Conservation (phyloP, 2,888 invertebrate genomes). For the Caenorhabditis afra region DNA sequence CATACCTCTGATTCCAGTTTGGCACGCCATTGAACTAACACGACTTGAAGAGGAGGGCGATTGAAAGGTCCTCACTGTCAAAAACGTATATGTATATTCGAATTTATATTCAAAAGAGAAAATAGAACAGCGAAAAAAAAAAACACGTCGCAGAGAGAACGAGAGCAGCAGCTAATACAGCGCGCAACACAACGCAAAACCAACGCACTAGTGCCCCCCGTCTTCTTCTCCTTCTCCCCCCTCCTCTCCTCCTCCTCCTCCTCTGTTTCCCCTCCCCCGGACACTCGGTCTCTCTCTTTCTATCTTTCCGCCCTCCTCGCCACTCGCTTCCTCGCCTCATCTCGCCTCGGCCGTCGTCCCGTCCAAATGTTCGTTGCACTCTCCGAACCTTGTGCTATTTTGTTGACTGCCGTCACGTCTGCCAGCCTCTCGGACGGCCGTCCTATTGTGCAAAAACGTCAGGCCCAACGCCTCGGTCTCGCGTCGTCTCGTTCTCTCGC, state of each 20-base stretch:
- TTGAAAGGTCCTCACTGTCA: slow-evolving; percentile 5
- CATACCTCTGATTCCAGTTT: slow-evolving; percentile 78
- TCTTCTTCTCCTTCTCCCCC: slow-evolving; percentile 5
- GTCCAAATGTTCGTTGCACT: slow-evolving; percentile 43
- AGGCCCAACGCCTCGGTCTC: slow-evolving; percentile 12
- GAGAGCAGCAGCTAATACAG: slow-evolving; percentile 50
- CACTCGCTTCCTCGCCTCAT: neutral
- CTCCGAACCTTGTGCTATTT: slow-evolving; percentile 14
- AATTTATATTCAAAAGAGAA: slow-evolving; percentile 19
- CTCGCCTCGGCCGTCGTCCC: slow-evolving; percentile 19
- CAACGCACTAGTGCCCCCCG: slow-evolving; percentile 58
- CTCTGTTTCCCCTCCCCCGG: slow-evolving; percentile 12
- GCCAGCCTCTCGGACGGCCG: slow-evolving; percentile 22
- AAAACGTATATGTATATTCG: too few species aligned
- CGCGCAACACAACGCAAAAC: slow-evolving; percentile 63
- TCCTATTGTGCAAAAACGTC: slow-evolving; percentile 58
- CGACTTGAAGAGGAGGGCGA: slow-evolving; percentile 2
- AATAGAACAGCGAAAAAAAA: slow-evolving; percentile 20
- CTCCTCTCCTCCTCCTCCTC: slow-evolving; percentile 9
- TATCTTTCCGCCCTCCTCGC: slow-evolving; percentile 3
- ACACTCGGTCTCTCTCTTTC: slow-evolving; percentile 10
- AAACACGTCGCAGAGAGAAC: neutral
- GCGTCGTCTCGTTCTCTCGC: neutral
- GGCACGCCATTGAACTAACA: slow-evolving; percentile 73
- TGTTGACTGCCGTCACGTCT: slow-evolving; percentile 33